These are phyloP conservation scores for Protodeltote pygarga DNA, from an alignment of 2,888 invertebrate genomes.

Conservation along the genomic window DNA sequence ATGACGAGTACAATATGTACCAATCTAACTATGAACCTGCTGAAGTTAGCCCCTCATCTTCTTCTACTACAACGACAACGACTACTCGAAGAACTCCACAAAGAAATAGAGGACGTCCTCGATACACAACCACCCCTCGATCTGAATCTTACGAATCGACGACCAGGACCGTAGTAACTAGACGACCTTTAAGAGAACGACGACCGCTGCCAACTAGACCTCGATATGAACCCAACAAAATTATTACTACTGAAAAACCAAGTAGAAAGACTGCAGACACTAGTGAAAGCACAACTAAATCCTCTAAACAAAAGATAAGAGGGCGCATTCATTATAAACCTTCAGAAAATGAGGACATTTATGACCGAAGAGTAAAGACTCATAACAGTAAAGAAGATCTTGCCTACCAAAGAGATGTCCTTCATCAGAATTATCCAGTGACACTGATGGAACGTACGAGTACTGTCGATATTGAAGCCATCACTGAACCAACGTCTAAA, in stretches of 20 bases:
- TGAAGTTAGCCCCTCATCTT: slow-evolving; percentile 52
- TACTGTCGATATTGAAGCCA: slow-evolving; percentile 81
- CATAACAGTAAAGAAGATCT: slow-evolving; percentile 71
- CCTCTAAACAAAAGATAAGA: slow-evolving; percentile 74
- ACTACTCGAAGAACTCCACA: slow-evolving; percentile 71
- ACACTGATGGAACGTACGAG: slow-evolving; percentile 82
- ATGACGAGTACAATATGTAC: slow-evolving; percentile 62
- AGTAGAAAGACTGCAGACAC: slow-evolving; percentile 62
- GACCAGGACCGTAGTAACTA: slow-evolving; percentile 73
- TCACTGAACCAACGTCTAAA: slow-evolving; percentile 73
- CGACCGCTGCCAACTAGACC: slow-evolving; percentile 74
- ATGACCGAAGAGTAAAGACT: slow-evolving; percentile 63
- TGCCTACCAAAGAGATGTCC: slow-evolving; percentile 88
- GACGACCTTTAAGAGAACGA: slow-evolving; percentile 84
- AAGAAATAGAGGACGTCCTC: slow-evolving; percentile 73
- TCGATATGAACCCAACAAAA: slow-evolving; percentile 76
- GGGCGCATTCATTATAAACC: slow-evolving; percentile 85
- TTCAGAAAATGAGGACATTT: slow-evolving; percentile 71
- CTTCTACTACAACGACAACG: slow-evolving; percentile 70
- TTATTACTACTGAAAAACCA: slow-evolving; percentile 73
- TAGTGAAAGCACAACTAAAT: slow-evolving; percentile 72
- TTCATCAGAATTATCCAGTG: slow-evolving; percentile 89
- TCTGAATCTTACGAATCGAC: slow-evolving; percentile 75
- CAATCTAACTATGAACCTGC: slow-evolving; percentile 58
- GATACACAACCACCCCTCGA: slow-evolving; percentile 76